Percentiles rank a stretch among this genome's conserved stretches.
Evolutionary conservation across 2,113 vertebrate species (phyloP).

Genomic region (Gymnarchus niloticus): DNA sequence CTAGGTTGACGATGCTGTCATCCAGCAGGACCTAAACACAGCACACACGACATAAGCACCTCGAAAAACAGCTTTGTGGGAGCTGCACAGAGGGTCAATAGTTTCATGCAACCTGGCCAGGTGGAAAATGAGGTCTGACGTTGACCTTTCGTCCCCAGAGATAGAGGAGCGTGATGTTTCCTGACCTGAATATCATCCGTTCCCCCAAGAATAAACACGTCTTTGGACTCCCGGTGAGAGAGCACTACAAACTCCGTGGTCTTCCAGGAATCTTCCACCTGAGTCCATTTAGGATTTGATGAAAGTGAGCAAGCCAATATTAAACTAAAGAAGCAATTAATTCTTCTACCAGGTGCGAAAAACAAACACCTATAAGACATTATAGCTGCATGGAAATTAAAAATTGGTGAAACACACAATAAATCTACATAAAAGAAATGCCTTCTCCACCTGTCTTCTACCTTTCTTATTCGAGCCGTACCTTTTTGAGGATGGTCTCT

Average conservation of each 20-base stretch:
- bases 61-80: too few relatives aligned
- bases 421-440: background rate
- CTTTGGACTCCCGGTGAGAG: conserved; percentile 65
- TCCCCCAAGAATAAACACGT: conserved; percentile 72
- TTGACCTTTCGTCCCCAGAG: background rate
- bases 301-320: background rate
- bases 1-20: conserved; percentile 70
- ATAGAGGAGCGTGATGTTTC: background rate
- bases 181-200: conserved; percentile 76
- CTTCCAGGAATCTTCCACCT: conserved; percentile 75
- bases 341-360: too few relatives aligned
- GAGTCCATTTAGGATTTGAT: background rate
- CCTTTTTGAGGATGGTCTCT: conserved; percentile 70
- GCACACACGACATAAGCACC: background rate
- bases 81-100: background rate
- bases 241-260: conserved; percentile 66
- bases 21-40: conserved; percentile 67
- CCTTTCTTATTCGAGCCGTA: conserved; percentile 33
- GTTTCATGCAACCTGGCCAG: background rate
- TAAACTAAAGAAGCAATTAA: too few relatives aligned
- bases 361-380: background rate
- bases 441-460: background rate
- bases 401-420: background rate
- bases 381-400: background rate
- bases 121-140: background rate